Evolutionary conservation across 2,113 vertebrate genomes (phyloP).

Genomic region (Lophochroa leadbeateri): DNA sequence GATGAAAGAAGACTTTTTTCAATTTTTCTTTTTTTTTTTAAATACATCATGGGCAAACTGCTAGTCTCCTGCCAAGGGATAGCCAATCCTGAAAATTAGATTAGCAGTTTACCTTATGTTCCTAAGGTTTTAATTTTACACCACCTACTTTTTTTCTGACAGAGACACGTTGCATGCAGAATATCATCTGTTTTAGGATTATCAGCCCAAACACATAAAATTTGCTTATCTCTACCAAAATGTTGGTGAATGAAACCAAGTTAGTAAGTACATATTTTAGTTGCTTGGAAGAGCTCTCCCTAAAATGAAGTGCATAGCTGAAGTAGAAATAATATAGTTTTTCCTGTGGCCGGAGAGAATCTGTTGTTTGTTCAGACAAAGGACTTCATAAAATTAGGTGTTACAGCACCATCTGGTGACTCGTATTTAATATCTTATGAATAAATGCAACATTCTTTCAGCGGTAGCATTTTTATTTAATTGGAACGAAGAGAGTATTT

Average conservation of each 20-base stretch:
- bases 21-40: not conserved
- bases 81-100: conserved; percentile 2
- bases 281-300: not conserved
- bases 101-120: conserved; percentile 43
- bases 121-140: conserved; percentile 37
- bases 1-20: not conserved
- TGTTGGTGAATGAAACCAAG: not conserved
- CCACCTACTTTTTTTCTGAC: conserved; percentile 35
- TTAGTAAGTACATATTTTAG: not conserved
- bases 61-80: not conserved
- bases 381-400: conserved; percentile 58
- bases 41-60: not conserved
- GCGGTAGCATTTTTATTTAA: not conserved
- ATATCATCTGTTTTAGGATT: conserved; percentile 24
- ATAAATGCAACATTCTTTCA: not conserved
- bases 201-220: not conserved
- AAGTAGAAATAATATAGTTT: not conserved
- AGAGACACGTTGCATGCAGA: not conserved
- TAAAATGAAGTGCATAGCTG: not conserved
- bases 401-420: conserved; percentile 70
- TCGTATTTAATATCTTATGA: conserved; percentile 46
- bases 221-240: not conserved
- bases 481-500: not conserved
- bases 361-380: conserved; percentile 48
- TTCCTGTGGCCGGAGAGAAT: not conserved